Evolutionary conservation across 2,888 invertebrate species (phyloP), one percentile per base, ranked within the genome.

Genomic region (Tuta absoluta): DNA sequence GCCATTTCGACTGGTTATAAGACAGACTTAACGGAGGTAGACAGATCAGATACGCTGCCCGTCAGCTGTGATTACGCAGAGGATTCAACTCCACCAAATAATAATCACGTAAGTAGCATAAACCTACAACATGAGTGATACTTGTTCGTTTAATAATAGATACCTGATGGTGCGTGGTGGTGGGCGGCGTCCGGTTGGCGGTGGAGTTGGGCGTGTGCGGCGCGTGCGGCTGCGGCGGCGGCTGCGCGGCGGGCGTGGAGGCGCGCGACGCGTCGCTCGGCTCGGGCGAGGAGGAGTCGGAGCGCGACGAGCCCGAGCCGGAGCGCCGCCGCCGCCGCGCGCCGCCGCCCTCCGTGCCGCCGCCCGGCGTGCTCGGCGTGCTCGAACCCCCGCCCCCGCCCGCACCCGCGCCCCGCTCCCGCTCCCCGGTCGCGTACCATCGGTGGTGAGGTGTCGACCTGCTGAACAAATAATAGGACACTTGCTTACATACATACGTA

Each of bases 221-320:
- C 84, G 82, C 63, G 84, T 82, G 65, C 86, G 82, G 67, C 83
- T 82, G 75, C 82, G 84, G 71, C 48, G 80, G 75, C 69, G 77
- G 76, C 80, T 86, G 75, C 78, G 84, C 71, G 83, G 37, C 80
- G 76, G 93, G 81, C 84, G 93, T 93, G 72, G 93, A 93, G 64
- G 94, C 93, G 70, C 93, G 88, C 70, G 93, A 93, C 63, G 93
- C 92, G 76, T 90, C 89, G 75, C 93, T 93, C 71, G 90, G 90
- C 73, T 93, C 93, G 65, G 94, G 92, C 68, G 94, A 94, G 76
- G 91, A 92, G 70, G 93, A 93, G 68, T 92, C 93, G 65, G 91
- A 89, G 71, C 89, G 86, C 69, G 91, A 91, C 64, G 87, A 93
- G 77, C 82, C 91, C 73, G 93, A 90, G 82, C 93, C 82, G 76